Conservation (phyloP, 2,113 vertebrate species). For the Formicarius rufipectus region DNA sequence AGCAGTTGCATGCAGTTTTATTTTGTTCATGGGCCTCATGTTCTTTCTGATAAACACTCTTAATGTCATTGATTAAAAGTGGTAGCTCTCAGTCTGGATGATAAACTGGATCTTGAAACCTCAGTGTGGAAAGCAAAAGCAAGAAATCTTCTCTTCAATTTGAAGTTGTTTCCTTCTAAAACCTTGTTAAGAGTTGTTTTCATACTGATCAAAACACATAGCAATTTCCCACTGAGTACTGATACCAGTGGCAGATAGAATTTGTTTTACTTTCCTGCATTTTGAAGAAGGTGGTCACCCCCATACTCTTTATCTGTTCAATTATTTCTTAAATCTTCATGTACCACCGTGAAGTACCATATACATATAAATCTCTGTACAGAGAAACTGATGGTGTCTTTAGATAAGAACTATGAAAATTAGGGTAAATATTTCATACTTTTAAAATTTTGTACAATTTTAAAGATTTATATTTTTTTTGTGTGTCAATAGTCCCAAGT, state of each 20-base stretch:
- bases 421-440: slow-evolving; percentile 33
- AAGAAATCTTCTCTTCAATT: neutral
- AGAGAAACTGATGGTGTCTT: slow-evolving; percentile 30
- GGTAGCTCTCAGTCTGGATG: neutral
- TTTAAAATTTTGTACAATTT: neutral
- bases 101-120: neutral
- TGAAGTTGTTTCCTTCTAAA: neutral
- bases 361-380: neutral
- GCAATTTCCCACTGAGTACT: neutral
- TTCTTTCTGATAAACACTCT: neutral
- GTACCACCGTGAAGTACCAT: neutral
- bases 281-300: neutral
- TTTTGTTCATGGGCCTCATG: neutral
- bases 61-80: neutral
- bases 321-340: neutral
- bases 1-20: neutral
- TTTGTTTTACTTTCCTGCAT: neutral
- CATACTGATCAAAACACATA: neutral
- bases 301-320: neutral
- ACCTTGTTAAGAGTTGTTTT: neutral
- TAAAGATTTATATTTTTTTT: neutral
- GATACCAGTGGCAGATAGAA: neutral
- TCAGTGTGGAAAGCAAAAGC: neutral
- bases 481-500: neutral
- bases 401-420: slow-evolving; percentile 35